Percentiles rank a stretch among this genome's conserved stretches.
Evolutionary conservation across 2,888 invertebrate species (phyloP).

Genomic region (Xestobium rufovillosum): DNA sequence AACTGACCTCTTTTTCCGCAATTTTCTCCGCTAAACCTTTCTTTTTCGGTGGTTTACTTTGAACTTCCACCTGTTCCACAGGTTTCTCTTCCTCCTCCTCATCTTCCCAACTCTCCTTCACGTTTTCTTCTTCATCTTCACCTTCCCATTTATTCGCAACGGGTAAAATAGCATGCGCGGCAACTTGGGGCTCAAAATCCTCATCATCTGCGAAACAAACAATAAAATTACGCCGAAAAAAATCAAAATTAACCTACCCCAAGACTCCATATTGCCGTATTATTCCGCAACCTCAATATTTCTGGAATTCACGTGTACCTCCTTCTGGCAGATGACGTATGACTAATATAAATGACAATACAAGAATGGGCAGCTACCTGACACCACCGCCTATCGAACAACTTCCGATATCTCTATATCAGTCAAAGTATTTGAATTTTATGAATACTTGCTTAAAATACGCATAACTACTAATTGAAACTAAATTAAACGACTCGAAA

Average conservation of each 20-base stretch:
- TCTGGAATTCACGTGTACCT: conserved; percentile 36
- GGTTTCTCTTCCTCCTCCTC: conserved; percentile 58
- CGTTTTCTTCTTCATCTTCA: conserved; percentile 78
- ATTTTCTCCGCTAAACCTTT: conserved; percentile 73
- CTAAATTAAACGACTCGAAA: neutral
- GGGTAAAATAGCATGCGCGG: conserved; percentile 47
- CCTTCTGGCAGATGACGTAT: neutral
- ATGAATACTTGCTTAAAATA: neutral
- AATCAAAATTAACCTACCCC: conserved; percentile 33
- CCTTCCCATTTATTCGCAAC: conserved; percentile 75
- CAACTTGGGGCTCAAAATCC: conserved; percentile 60
- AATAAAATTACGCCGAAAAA: conserved; percentile 3
- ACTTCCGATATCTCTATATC: neutral
- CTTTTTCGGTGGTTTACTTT: conserved; percentile 47
- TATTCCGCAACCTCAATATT: conserved; percentile 28
- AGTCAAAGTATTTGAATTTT: neutral
- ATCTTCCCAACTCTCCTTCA: conserved; percentile 91
- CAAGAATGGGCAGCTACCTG: neutral
- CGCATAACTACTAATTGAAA: neutral
- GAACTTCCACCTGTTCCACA: conserved; percentile 25
- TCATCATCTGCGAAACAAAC: conserved; percentile 55
- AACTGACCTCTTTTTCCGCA: conserved; percentile 75
- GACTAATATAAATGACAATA: neutral
- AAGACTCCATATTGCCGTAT: conserved; percentile 39
- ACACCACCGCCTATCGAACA: neutral